phyloP scores from a whole-genome alignment of 2,888 invertebrate genomes.

The Drosophila barbarae region DNA sequence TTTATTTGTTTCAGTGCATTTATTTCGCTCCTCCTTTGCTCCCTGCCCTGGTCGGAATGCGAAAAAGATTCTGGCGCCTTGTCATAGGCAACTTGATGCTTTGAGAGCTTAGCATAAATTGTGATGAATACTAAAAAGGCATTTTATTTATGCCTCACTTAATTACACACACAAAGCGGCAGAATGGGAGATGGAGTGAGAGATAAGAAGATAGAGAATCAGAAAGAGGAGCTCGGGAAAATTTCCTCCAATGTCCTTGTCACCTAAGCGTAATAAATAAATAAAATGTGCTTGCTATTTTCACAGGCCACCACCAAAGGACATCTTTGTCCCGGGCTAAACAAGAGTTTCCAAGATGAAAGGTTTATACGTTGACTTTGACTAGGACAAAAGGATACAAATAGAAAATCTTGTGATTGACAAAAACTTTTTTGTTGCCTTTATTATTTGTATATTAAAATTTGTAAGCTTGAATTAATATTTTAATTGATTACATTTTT shows the following conservation, averaged over 20 bases:
- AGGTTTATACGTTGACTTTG: constrained; percentile 20
- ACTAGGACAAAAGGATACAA: neutral
- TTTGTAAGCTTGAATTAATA: too few relatives aligned
- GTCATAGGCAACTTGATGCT: constrained; percentile 61
- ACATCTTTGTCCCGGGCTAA: constrained; percentile 16
- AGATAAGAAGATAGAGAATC: constrained; percentile 12
- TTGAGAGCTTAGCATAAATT: constrained; percentile 76
- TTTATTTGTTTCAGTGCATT: neutral
- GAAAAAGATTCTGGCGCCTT: constrained; percentile 42
- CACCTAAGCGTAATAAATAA: constrained; percentile 64
- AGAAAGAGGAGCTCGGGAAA: constrained; percentile 40
- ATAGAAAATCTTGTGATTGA: neutral
- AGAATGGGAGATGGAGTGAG: constrained; percentile 13
- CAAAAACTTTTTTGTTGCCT: neutral
- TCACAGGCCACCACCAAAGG: constrained; percentile 27
- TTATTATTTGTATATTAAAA: too few relatives aligned
- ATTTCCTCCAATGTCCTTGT: constrained; percentile 51
- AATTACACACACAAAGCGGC: constrained; percentile 58
- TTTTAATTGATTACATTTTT: neutral
- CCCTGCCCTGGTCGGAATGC: constrained; percentile 18
- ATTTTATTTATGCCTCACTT: constrained; percentile 74
- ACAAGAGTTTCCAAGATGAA: constrained; percentile 1
- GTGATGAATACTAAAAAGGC: constrained; percentile 78
- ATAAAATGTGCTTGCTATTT: constrained; percentile 56
- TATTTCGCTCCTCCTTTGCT: neutral